phyloP scores from a whole-genome alignment of 2,797 vertebrate genomes.

The Arrhamphus sclerolepis region DNA sequence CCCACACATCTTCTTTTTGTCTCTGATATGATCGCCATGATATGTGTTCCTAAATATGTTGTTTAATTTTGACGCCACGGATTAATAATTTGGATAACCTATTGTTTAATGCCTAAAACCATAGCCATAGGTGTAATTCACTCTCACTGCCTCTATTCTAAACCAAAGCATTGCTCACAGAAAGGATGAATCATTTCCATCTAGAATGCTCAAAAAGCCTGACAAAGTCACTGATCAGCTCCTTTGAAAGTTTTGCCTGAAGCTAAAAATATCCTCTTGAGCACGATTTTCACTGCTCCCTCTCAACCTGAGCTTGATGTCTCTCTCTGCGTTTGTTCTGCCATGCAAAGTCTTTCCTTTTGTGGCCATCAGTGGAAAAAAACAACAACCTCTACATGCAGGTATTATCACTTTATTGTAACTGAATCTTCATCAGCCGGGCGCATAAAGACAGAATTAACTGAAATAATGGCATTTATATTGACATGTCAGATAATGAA shows the following conservation, averaged over 20 bases:
- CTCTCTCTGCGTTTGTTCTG: constrained; percentile 22
- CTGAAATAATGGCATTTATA: not conserved
- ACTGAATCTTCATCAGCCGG: constrained; percentile 8
- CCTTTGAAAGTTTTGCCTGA: constrained; percentile 27
- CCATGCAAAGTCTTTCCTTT: constrained; percentile 16
- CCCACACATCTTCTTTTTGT: too few species aligned
- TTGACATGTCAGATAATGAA: not conserved
- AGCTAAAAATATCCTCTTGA: constrained; percentile 45
- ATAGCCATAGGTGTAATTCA: too few species aligned
- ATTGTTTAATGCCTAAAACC: too few species aligned
- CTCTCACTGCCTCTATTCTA: not conserved
- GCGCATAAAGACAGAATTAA: not conserved
- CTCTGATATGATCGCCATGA: too few species aligned
- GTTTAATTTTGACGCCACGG: too few species aligned
- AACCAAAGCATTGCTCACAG: constrained; percentile 5
- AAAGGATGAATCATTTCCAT: constrained; percentile 19
- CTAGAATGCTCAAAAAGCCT: constrained; percentile 3
- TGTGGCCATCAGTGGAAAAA: constrained; percentile 35
- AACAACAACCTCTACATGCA: constrained; percentile 26
- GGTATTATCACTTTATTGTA: constrained; percentile 38
- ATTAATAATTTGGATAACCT: too few species aligned
- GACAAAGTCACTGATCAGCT: constrained; percentile 31
- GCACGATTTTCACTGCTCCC: constrained; percentile 25
- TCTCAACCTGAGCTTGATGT: constrained; percentile 18
- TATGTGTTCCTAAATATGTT: too few species aligned